Evolutionary conservation across 1,140 invertebrate genomes (phyloP), one percentile per base, ranked within the genome.

Genomic region (Riptortus pedestris): DNA sequence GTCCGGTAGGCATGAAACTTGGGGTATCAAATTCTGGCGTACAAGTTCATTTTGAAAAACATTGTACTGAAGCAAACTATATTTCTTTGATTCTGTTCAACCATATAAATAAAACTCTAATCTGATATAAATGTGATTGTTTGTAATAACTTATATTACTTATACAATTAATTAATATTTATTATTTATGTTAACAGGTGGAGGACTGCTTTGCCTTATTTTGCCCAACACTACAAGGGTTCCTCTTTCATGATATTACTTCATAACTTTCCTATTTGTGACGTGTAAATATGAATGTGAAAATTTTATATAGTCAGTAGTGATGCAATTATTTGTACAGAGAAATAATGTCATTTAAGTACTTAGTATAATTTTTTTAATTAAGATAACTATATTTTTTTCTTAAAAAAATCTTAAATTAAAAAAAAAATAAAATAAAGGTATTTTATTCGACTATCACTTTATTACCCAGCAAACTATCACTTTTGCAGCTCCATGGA

Each of bases 221-320:
- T 76, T 91, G 77, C 88, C 88, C 69, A 91, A 91, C 75, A 91
- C 88, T 72, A 90, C 88, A 14, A 79, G 86, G 61, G 85, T 85
- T 75, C 86, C 88, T 69, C 79, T 91, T 73, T 83, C 85, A 74
- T 90, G 83, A 84, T 75, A 59, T 59, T 59, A 14, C 16, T n/a
- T n/a, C n/a, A n/a, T n/a, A n/a, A n/a, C n/a, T n/a, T n/a, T n/a
- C n/a, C n/a, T n/a, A n/a, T n/a, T n/a, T n/a, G n/a, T n/a, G n/a
- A n/a, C n/a, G 14, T 38, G 31, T 38, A 38, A 7, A 38, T 7
- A 5, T 7, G 31, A 38, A 5, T 38, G 31, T 38, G 14, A 38
- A 38, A 7, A 51, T 9, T 51, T 20, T 51, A 51, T 51, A 51
- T 20, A 51, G 16, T 9, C 7, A 51, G 16, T 24, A n/a, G 22